Conservation (phyloP, 1,140 invertebrate species). For the Platorchestia sp. region DNA sequence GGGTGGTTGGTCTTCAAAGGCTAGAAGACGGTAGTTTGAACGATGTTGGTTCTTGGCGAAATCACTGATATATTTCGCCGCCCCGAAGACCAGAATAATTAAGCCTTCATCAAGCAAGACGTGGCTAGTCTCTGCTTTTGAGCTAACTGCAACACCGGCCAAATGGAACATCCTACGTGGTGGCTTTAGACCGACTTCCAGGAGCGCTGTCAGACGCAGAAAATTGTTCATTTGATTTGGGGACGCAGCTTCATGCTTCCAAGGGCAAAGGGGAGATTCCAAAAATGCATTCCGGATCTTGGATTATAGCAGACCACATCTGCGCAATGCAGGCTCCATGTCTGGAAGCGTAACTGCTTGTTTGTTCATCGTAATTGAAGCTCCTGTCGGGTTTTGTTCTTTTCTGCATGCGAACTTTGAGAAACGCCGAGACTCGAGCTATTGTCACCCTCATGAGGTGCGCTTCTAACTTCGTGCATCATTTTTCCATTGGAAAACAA, state of each 20-base stretch:
- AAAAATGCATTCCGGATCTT: neutral
- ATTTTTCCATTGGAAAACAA: neutral
- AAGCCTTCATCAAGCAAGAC: neutral
- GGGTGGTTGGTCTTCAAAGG: neutral
- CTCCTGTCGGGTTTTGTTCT: neutral
- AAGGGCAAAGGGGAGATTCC: neutral
- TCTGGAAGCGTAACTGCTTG: neutral
- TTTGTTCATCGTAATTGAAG: neutral
- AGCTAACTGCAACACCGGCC: neutral
- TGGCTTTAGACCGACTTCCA: neutral
- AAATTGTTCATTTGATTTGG: neutral
- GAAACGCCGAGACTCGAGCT: neutral
- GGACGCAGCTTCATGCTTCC: neutral
- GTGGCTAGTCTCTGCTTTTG: neutral
- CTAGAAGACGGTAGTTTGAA: neutral
- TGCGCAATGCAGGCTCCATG: neutral
- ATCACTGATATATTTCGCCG: neutral
- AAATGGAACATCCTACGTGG: neutral
- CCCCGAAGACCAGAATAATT: neutral
- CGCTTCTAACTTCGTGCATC: too few relatives aligned
- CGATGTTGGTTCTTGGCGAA: neutral
- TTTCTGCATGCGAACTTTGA: neutral
- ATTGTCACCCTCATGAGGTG: neutral
- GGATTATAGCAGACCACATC: neutral
- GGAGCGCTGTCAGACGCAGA: neutral